These are phyloP conservation scores for Erythrolamprus reginae DNA, from an alignment of 2,113 vertebrate genomes.

Conservation along the genomic window DNA sequence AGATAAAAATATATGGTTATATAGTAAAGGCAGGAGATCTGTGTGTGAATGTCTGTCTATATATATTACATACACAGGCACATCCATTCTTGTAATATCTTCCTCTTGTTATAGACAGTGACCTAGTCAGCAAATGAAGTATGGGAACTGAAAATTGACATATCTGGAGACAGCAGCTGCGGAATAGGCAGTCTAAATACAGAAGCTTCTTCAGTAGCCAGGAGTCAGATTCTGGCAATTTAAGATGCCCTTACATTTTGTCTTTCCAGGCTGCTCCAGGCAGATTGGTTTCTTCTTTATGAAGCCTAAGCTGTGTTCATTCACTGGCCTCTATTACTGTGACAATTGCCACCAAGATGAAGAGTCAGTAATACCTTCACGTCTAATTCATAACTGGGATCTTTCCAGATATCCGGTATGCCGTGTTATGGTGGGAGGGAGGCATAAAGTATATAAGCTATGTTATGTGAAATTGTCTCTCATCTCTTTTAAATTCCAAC, in stretches of 20 bases:
- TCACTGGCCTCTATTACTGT: slow-evolving; percentile 88
- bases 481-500: background rate
- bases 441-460: background rate
- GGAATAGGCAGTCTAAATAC: background rate
- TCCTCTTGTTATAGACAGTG: background rate
- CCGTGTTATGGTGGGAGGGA: fast-evolving
- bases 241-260: background rate
- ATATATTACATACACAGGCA: background rate
- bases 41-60: background rate
- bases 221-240: background rate
- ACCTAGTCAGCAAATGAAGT: background rate
- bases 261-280: slow-evolving; percentile 77
- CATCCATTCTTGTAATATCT: background rate
- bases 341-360: slow-evolving; percentile 86
- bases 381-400: slow-evolving; percentile 97
- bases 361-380: slow-evolving; percentile 82
- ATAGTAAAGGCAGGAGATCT: background rate
- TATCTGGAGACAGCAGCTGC: background rate
- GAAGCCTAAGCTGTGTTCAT: slow-evolving; percentile 83
- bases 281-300: slow-evolving; percentile 84
- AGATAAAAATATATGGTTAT: background rate
- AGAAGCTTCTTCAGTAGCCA: background rate
- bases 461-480: background rate
- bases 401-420: slow-evolving; percentile 77
- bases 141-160: background rate